These are phyloP conservation scores for Branchellion lobata DNA, from an alignment of 2,888 invertebrate species.

Conservation along the genomic window DNA sequence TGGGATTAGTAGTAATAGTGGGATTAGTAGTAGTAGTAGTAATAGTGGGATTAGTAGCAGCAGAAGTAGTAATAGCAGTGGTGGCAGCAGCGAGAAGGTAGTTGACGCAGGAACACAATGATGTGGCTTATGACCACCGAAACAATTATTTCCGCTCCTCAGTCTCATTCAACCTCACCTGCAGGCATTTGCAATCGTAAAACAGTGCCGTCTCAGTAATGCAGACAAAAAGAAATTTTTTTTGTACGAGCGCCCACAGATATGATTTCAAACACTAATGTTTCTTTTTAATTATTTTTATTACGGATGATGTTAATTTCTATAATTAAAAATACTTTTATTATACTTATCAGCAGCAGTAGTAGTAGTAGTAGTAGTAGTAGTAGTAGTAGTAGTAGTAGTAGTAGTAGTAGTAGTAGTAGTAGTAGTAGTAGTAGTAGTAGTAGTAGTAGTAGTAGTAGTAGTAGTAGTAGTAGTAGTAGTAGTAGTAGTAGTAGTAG, in stretches of 20 bases:
- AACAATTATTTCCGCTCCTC: no score
- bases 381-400: not conserved
- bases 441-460: not conserved
- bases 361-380: not conserved
- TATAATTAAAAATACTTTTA: not conserved
- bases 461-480: not conserved
- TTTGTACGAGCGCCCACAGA: no score
- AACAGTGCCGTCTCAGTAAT: no score
- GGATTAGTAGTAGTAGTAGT: not conserved
- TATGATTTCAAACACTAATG: no score
- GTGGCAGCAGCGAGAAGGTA: no score
- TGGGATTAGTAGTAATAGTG: not conserved
- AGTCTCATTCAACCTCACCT: no score
- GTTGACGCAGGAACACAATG: no score
- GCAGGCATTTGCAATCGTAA: no score
- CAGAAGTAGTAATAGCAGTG: not conserved
- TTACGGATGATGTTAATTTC: no score
- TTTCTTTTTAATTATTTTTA: no score
- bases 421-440: not conserved
- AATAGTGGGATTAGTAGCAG: not conserved
- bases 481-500: not conserved
- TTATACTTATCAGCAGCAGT: not conserved
- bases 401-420: not conserved
- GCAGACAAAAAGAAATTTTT: no score
- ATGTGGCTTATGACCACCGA: no score